Evolutionary conservation across 2,113 vertebrate genomes (phyloP).

Genomic region (Malurus elegans): DNA sequence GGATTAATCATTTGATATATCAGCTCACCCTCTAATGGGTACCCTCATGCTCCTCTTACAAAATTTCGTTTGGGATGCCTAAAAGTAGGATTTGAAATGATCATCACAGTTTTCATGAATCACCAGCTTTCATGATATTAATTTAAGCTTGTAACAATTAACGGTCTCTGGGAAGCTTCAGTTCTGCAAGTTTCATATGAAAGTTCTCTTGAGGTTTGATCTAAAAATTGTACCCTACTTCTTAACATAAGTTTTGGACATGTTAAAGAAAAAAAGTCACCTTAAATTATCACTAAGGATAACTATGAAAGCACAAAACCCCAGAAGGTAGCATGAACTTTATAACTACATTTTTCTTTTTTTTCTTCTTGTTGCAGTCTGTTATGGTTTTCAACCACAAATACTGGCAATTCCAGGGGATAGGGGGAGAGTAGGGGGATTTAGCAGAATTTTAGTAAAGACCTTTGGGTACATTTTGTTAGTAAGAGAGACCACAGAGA

Average conservation of each 20-base stretch:
- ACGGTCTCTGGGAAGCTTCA: neutral
- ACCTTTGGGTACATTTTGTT: neutral
- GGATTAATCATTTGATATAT: neutral
- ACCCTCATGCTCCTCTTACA: neutral
- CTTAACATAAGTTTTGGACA: neutral
- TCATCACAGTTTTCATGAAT: neutral
- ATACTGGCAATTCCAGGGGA: neutral
- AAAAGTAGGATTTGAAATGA: neutral
- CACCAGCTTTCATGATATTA: neutral
- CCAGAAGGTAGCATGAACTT: neutral
- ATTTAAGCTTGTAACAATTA: neutral
- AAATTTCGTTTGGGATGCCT: neutral
- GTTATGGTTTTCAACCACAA: neutral
- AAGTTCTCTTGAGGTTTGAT: neutral
- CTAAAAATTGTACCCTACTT: neutral
- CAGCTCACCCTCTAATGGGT: neutral
- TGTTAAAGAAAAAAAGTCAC: neutral
- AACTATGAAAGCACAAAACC: neutral
- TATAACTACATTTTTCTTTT: neutral
- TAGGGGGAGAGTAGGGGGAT: fast-evolving
- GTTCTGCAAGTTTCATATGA: neutral
- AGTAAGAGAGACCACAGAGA: neutral
- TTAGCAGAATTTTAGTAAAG: neutral
- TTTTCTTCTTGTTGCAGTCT: neutral
- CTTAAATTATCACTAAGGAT: neutral